A percentile compares a stretch with the other conserved stretches of the same genome.
Evolutionary conservation across 2,888 invertebrate species (phyloP).

Genomic region (Nymphalis c-album): DNA sequence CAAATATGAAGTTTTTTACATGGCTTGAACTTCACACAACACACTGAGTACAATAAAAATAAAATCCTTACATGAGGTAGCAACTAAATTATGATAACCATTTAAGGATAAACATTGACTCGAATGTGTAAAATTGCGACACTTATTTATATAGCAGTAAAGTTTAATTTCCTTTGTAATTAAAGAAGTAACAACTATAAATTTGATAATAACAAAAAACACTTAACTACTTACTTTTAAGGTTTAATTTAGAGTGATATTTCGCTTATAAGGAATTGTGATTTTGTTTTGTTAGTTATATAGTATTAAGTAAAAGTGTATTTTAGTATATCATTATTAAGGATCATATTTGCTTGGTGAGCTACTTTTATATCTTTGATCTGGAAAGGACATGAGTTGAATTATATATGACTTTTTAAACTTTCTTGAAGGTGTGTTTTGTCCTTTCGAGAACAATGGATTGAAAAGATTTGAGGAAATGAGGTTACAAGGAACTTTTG

Average conservation of each 20-base stretch:
- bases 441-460: conserved; percentile 18
- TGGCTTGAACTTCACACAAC: conserved; percentile 3
- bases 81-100: conserved; percentile 43
- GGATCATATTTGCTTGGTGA: background rate
- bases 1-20: background rate
- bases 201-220: background rate
- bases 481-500: background rate
- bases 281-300: background rate
- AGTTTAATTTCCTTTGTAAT: conserved; percentile 21
- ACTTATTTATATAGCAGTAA: conserved; percentile 45
- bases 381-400: conserved; percentile 6
- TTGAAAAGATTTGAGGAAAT: background rate
- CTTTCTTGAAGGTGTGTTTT: conserved; percentile 3
- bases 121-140: conserved; percentile 59
- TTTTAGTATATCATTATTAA: background rate
- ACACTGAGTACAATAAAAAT: conserved; percentile 44
- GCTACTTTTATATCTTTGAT: conserved; percentile 2
- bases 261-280: conserved; percentile 6
- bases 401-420: conserved; percentile 7
- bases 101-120: conserved; percentile 49
- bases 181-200: background rate
- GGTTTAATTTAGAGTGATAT: conserved; percentile 21
- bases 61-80: conserved; percentile 51
- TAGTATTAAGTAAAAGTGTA: background rate
- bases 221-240: conserved; percentile 26